Evolutionary conservation across 2,113 vertebrate species (phyloP).

Genomic region (Chloroceryle aenea): DNA sequence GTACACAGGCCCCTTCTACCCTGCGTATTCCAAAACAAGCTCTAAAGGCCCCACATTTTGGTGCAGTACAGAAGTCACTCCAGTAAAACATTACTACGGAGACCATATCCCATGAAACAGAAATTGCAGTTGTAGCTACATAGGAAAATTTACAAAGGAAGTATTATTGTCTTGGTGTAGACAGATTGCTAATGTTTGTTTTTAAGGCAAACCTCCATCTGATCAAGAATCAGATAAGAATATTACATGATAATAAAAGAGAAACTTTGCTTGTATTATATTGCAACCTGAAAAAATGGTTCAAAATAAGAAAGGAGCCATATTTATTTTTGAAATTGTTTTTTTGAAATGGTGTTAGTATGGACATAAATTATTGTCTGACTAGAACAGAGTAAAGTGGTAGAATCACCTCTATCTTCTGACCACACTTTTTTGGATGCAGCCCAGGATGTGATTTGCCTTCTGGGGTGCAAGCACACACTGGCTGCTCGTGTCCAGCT

Average conservation of each 20-base stretch:
- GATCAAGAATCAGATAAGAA: neutral
- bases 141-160: neutral
- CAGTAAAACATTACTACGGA: neutral
- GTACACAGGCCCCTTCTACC: accelerated
- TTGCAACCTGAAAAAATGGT: neutral
- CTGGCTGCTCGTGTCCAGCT: too few species aligned
- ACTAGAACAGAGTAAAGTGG: too few species aligned
- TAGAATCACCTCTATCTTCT: too few species aligned
- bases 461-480: too few species aligned
- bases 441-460: too few species aligned
- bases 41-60: neutral
- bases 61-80: neutral
- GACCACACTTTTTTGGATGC: too few species aligned
- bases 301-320: neutral
- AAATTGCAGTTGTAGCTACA: neutral
- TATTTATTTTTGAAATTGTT: neutral
- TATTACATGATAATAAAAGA: neutral
- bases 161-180: neutral
- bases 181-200: neutral
- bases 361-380: neutral
- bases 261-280: neutral
- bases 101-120: neutral
- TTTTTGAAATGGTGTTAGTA: neutral
- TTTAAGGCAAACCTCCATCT: neutral
- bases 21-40: neutral